Evolutionary conservation across 2,888 invertebrate species (phyloP).

Genomic region (Theretra japonica): DNA sequence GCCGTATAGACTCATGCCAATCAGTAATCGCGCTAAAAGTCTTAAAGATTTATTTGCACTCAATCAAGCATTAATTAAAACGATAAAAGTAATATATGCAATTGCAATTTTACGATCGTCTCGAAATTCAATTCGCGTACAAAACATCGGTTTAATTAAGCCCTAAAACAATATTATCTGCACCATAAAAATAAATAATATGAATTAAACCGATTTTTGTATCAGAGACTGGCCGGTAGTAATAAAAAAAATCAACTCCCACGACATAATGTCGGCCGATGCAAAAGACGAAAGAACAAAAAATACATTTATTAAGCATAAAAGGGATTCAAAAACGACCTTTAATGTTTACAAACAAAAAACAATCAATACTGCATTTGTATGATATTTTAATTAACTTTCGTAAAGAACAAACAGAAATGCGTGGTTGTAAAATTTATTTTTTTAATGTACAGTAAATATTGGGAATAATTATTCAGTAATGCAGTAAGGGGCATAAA

Average conservation of each 20-base stretch:
- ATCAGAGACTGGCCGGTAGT: slow-evolving; percentile 3
- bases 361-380: slow-evolving; percentile 1
- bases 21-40: background rate
- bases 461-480: slow-evolving; percentile 45
- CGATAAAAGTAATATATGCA: slow-evolving; percentile 27
- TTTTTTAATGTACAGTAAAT: slow-evolving; percentile 39
- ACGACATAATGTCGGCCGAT: slow-evolving; percentile 35
- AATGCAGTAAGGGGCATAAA: slow-evolving; percentile 49
- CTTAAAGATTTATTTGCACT: slow-evolving; percentile 13
- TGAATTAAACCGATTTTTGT: slow-evolving; percentile 21
- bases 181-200: slow-evolving; percentile 16
- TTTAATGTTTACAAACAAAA: background rate
- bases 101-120: background rate
- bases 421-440: slow-evolving; percentile 33
- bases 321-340: slow-evolving; percentile 29
- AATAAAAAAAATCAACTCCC: slow-evolving; percentile 45
- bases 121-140: background rate
- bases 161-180: slow-evolving; percentile 33
- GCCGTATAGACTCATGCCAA: background rate
- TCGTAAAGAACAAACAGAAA: slow-evolving; percentile 32
- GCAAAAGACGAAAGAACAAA: slow-evolving; percentile 21
- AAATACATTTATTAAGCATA: slow-evolving; percentile 25
- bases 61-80: slow-evolving; percentile 9
- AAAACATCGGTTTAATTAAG: slow-evolving; percentile 34
- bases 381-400: slow-evolving; percentile 33